phyloP scores from a whole-genome alignment of 2,113 vertebrate species.

The Tyrannus savana region DNA sequence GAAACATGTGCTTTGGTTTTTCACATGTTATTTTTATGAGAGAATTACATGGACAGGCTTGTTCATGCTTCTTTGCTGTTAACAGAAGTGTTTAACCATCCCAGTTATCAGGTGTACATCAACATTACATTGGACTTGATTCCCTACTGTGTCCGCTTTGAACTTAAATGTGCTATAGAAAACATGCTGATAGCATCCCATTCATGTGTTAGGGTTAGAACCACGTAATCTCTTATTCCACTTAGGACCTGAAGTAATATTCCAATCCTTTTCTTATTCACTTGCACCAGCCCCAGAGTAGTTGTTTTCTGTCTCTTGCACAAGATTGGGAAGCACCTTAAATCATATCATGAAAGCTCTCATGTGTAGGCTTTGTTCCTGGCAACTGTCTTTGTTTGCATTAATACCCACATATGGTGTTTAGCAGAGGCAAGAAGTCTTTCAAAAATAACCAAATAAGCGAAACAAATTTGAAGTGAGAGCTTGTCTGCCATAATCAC shows the following conservation, averaged over 20 bases:
- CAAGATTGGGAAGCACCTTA: background rate
- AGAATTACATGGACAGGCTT: background rate
- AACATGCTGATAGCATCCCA: background rate
- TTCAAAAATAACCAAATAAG: background rate
- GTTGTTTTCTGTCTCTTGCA: background rate
- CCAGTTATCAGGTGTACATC: background rate
- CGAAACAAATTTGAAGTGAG: background rate
- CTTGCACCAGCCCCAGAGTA: background rate
- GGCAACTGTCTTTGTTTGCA: background rate
- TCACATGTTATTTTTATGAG: background rate
- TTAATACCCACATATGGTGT: background rate
- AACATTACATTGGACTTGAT: accelerated
- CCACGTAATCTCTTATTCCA: background rate
- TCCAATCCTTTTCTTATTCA: background rate
- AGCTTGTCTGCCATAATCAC: background rate
- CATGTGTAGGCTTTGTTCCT: background rate
- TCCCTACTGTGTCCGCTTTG: background rate
- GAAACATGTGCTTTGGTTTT: background rate
- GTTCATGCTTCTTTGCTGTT: background rate
- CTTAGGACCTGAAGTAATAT: background rate
- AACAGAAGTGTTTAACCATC: background rate
- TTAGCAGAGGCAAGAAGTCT: background rate
- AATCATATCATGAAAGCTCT: background rate
- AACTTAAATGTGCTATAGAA: background rate
- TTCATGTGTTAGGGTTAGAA: background rate